Conservation (phyloP, 2,113 vertebrate genomes). For the Myrmecophaga tridactyla region DNA sequence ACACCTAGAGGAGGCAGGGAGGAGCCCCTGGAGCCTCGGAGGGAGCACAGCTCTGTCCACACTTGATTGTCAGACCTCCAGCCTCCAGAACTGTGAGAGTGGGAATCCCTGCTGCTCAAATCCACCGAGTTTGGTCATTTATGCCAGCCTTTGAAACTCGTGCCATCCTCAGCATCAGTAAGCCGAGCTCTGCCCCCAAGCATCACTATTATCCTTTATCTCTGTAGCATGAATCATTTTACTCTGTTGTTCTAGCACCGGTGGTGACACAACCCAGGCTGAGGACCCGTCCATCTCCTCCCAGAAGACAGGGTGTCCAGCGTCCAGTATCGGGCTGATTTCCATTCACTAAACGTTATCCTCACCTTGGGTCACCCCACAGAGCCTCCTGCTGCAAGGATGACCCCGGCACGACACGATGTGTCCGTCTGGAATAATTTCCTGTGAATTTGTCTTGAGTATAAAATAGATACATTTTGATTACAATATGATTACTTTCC, state of each 20-base stretch:
- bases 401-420: rapidly evolving
- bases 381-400: rapidly evolving
- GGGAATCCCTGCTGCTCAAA: rapidly evolving
- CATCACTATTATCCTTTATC: rapidly evolving
- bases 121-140: too few relatives aligned
- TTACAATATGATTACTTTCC: constrained; percentile 14
- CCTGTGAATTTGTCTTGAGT: not conserved
- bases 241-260: not conserved
- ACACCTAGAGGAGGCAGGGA: too few relatives aligned
- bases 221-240: too few relatives aligned
- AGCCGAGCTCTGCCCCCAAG: not conserved
- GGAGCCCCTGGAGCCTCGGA: too few relatives aligned
- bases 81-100: not conserved
- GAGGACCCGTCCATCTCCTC: rapidly evolving
- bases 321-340: rapidly evolving
- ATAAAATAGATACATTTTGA: not conserved
- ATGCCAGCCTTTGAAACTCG: too few relatives aligned
- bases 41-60: too few relatives aligned
- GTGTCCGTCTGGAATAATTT: not conserved
- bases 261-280: too few relatives aligned
- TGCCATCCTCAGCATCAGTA: too few relatives aligned
- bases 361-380: rapidly evolving
- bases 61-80: rapidly evolving
- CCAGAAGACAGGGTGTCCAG: rapidly evolving
- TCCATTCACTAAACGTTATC: rapidly evolving